A percentile compares a stretch with the other conserved stretches of the same genome.
Evolutionary conservation across 2,888 invertebrate genomes (phyloP).

Genomic region (Prostheceraeus crozeri): DNA sequence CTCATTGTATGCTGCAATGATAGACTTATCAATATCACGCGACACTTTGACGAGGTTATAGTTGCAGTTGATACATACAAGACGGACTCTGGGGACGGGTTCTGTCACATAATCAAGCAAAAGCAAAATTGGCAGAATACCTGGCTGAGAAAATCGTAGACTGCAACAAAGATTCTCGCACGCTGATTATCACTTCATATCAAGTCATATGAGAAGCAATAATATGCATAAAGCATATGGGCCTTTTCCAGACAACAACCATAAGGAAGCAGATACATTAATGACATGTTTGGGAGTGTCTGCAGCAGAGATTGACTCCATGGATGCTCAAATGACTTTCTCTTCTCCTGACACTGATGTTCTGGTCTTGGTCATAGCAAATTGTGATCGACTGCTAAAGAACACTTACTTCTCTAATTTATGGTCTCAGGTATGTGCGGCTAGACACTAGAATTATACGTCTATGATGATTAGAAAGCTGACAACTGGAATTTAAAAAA

Average conservation of each 20-base stretch:
- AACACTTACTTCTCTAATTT: constrained; percentile 12
- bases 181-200: constrained; percentile 36
- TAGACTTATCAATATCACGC: constrained; percentile 15
- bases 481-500: no score
- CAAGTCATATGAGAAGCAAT: constrained; percentile 34
- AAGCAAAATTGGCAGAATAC: constrained; percentile 34
- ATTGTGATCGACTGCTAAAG: constrained; percentile 12
- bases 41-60: constrained; percentile 8
- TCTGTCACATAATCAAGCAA: constrained; percentile 37
- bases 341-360: constrained; percentile 25
- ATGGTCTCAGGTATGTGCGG: no score
- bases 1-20: constrained; percentile 23
- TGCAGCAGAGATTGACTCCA: constrained; percentile 25
- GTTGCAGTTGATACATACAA: constrained; percentile 37
- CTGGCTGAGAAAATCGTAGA: constrained; percentile 36
- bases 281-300: constrained; percentile 8
- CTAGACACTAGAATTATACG: no score
- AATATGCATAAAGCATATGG: no score
- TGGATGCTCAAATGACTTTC: constrained; percentile 16
- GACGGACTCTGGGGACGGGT: constrained; percentile 34
- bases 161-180: constrained; percentile 29
- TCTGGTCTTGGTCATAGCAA: constrained; percentile 24
- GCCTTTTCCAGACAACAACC: constrained; percentile 20
- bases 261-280: constrained; percentile 24
- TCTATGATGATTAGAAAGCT: no score